Conservation (phyloP, 92 coral and sea anemone genomes). For the Umimayanthus kanabou region DNA sequence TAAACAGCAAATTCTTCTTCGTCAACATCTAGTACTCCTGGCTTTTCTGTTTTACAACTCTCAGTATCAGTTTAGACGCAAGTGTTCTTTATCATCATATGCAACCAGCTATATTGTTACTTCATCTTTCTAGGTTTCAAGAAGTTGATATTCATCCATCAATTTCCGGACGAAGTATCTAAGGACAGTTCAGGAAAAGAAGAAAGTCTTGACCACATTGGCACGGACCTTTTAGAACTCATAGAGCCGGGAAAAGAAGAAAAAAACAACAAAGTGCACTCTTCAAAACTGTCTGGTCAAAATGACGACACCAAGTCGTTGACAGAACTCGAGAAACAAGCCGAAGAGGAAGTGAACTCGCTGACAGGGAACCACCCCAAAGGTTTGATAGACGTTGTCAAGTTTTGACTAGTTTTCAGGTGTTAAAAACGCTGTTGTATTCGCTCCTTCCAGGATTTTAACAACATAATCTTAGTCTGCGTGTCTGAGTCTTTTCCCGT, state of each 20-base stretch:
- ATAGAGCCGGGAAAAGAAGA: slow-evolving; percentile 59
- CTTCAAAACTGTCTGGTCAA: slow-evolving; percentile 28
- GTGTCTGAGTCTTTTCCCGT: too few relatives aligned
- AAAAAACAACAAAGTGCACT: slow-evolving; percentile 36
- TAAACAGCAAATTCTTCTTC: too few relatives aligned
- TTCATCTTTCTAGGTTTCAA: slow-evolving; percentile 55
- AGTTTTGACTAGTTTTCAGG: too few relatives aligned
- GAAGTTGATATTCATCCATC: slow-evolving; percentile 76
- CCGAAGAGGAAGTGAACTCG: slow-evolving; percentile 90
- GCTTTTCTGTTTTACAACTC: too few relatives aligned
- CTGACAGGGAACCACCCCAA: slow-evolving; percentile 54
- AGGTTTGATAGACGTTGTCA: slow-evolving; percentile 28
- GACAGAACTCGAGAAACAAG: slow-evolving; percentile 88
- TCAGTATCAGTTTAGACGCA: too few relatives aligned
- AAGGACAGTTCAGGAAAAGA: slow-evolving; percentile 50
- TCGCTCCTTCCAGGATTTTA: too few relatives aligned
- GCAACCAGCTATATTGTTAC: background rate
- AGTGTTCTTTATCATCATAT: too few relatives aligned
- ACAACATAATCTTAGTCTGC: too few relatives aligned
- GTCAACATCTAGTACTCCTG: too few relatives aligned
- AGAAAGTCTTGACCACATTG: slow-evolving; percentile 59
- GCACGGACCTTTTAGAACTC: slow-evolving; percentile 74
- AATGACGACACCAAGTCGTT: slow-evolving; percentile 65
- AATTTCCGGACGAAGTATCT: slow-evolving; percentile 55
- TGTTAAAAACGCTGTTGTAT: too few relatives aligned